phyloP scores from a whole-genome alignment of 2,797 vertebrate species.

The Gobio occitaniae region DNA sequence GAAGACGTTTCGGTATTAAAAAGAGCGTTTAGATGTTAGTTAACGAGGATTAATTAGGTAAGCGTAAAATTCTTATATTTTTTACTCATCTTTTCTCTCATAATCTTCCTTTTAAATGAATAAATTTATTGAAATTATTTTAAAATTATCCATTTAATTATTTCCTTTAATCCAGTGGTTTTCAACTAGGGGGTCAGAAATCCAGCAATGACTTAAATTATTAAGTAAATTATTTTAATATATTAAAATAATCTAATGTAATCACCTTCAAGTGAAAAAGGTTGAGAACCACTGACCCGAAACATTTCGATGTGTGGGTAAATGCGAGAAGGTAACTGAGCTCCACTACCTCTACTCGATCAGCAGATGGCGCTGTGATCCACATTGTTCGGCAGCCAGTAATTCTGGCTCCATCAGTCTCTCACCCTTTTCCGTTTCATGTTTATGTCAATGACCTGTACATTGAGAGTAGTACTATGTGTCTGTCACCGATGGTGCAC shows the following conservation, averaged over 20 bases:
- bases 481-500: constrained; percentile 64
- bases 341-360: constrained; percentile 67
- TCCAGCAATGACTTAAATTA: not conserved
- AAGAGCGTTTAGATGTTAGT: constrained; percentile 25
- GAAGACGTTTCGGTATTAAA: not conserved
- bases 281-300: not conserved
- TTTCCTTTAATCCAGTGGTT: constrained; percentile 11
- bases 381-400: constrained; percentile 57
- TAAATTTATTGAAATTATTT: not conserved
- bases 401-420: constrained; percentile 55
- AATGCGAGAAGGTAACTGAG: constrained; percentile 56
- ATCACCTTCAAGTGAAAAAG: not conserved
- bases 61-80: not conserved
- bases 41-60: constrained; percentile 5
- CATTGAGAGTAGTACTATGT: constrained; percentile 61
- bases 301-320: constrained; percentile 9
- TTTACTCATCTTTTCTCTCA: not conserved
- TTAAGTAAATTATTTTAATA: not conserved
- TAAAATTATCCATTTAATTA: not conserved
- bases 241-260: not conserved
- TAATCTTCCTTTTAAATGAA: not conserved
- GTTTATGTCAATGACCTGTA: constrained; percentile 58
- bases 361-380: constrained; percentile 67
- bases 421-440: constrained; percentile 53
- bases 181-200: not conserved